A percentile compares a stretch with the other conserved stretches of the same genome.
phyloP scores from a whole-genome alignment of 2,888 invertebrate species.

The Drosophila helvetica region DNA sequence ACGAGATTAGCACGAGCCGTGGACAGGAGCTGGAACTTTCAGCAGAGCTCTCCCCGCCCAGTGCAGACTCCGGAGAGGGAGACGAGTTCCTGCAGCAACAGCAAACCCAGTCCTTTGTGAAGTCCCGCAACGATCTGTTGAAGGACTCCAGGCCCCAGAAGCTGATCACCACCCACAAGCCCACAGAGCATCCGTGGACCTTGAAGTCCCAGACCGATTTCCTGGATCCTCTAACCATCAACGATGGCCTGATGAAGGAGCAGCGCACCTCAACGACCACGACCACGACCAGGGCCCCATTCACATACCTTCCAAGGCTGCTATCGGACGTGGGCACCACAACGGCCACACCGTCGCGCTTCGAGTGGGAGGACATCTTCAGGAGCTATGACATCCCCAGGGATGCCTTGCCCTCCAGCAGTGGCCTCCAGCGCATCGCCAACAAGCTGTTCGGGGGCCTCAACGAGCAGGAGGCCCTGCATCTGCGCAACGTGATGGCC shows the following conservation, averaged over 20 bases:
- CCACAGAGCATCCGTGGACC: conserved; percentile 84
- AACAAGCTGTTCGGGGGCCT: conserved; percentile 90
- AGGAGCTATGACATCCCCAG: conserved; percentile 85
- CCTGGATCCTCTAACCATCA: conserved; percentile 89
- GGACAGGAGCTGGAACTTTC: conserved; percentile 82
- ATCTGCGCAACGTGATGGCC: conserved; percentile 92
- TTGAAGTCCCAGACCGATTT: conserved; percentile 86
- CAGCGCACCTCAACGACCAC: conserved; percentile 54
- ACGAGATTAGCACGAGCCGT: conserved; percentile 85
- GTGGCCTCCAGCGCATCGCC: conserved; percentile 88
- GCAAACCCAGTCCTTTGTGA: conserved; percentile 88
- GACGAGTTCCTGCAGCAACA: conserved; percentile 89
- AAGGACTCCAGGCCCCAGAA: conserved; percentile 57
- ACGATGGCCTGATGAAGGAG: conserved; percentile 86
- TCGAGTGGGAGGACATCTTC: conserved; percentile 84
- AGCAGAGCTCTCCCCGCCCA: conserved; percentile 84
- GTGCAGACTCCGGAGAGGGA: conserved; percentile 82
- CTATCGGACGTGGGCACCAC: conserved; percentile 42
- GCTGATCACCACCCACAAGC: conserved; percentile 64
- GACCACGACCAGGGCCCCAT: conserved; percentile 80
- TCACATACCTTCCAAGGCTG: conserved; percentile 74
- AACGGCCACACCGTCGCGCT: conserved; percentile 79
- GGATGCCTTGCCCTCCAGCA: conserved; percentile 85
- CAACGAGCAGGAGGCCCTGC: conserved; percentile 90
- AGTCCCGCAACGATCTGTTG: conserved; percentile 84